Percentiles rank a stretch among this genome's conserved stretches.
These are phyloP conservation scores for Antennarius maculatus DNA, from an alignment of 2,797 vertebrate species.

Conservation along the genomic window DNA sequence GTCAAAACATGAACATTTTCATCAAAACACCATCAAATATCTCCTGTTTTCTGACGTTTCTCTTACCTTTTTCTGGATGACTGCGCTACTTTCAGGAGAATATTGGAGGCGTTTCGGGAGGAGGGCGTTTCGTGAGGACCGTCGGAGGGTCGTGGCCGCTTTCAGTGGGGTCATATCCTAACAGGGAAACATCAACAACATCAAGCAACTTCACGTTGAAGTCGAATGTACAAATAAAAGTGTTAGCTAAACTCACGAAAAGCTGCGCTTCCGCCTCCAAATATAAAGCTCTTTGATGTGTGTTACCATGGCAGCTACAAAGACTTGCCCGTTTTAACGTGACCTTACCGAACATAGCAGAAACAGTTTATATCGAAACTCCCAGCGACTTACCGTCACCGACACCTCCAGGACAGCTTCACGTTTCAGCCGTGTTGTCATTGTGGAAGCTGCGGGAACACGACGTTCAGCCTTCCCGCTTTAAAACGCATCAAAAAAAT, in stretches of 20 bases:
- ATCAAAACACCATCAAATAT: background rate
- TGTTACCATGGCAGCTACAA: too few relatives aligned
- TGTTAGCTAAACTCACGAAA: background rate
- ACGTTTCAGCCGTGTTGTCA: constrained; percentile 5
- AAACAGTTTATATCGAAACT: background rate
- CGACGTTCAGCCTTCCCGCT: too few relatives aligned
- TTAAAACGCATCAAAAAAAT: too few relatives aligned
- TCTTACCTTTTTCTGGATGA: constrained; percentile 34
- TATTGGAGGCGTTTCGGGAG: constrained; percentile 39
- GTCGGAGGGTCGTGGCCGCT: background rate
- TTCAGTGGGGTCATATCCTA: constrained; percentile 43
- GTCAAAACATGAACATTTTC: background rate
- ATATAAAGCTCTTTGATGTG: too few relatives aligned
- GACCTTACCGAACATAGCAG: background rate
- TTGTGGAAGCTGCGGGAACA: fast-evolving
- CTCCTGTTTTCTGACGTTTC: fast-evolving
- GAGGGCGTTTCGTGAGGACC: constrained; percentile 24
- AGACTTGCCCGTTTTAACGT: too few relatives aligned
- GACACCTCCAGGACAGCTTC: constrained; percentile 13
- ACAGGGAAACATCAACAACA: background rate
- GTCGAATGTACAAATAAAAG: background rate
- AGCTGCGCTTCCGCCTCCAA: background rate
- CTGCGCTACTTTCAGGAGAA: constrained; percentile 5
- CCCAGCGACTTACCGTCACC: constrained; percentile 4
- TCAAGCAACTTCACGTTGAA: fast-evolving